Evolutionary conservation across 2,113 vertebrate genomes (phyloP).

Genomic region (Protobothrops mucrosquamatus): DNA sequence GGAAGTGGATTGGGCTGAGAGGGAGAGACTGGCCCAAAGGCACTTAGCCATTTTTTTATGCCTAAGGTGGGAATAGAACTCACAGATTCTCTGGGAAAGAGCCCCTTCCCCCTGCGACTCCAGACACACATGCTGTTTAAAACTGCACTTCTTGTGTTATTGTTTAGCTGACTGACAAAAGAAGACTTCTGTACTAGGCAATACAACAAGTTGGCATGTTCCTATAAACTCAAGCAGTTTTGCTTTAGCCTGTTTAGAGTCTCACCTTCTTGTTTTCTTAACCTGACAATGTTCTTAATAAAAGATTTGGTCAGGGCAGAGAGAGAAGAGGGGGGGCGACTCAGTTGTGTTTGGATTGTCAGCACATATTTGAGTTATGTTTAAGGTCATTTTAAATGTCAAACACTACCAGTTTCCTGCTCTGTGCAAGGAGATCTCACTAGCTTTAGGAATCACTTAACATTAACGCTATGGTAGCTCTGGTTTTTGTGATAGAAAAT

Average conservation of each 20-base stretch:
- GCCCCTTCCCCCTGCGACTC: neutral
- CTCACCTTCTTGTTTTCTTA: neutral
- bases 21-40: no score
- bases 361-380: neutral
- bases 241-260: neutral
- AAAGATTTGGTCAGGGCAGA: neutral
- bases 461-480: neutral
- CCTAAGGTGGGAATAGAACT: no score
- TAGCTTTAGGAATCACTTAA: slow-evolving; percentile 7
- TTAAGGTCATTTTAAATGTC: neutral
- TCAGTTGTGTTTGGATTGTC: neutral
- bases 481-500: slow-evolving; percentile 9
- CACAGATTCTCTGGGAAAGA: neutral
- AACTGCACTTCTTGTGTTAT: neutral
- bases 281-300: neutral
- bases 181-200: neutral
- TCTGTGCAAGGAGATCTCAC: neutral
- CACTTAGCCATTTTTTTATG: no score
- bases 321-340: neutral
- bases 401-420: neutral
- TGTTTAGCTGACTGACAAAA: neutral
- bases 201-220: neutral
- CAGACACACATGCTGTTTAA: neutral
- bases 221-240: neutral
- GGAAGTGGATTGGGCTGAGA: no score